phyloP scores from a whole-genome alignment of 2,113 vertebrate genomes.

The Sinocyclocheilus anshuiensis region DNA sequence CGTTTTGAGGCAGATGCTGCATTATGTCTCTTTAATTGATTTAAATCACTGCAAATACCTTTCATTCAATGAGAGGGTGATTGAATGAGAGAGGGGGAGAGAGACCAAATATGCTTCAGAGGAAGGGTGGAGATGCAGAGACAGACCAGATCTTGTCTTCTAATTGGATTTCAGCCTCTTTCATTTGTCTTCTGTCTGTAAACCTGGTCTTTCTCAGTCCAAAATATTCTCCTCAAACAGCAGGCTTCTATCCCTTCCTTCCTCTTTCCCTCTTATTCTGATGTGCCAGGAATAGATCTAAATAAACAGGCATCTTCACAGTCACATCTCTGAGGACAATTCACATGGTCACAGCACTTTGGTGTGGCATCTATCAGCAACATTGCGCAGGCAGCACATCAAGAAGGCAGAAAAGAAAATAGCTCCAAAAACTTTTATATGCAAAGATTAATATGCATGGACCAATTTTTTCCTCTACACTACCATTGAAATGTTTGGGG shows the following conservation, averaged over 20 bases:
- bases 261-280: conserved; percentile 29
- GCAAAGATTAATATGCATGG: not conserved
- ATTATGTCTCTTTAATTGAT: conserved; percentile 51
- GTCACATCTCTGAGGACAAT: conserved; percentile 22
- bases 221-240: conserved; percentile 24
- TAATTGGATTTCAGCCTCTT: conserved; percentile 67
- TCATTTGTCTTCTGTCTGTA: conserved; percentile 56
- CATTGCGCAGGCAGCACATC: not conserved
- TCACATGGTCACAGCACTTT: not conserved
- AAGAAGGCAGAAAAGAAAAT: not conserved
- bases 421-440: not conserved
- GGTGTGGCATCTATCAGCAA: not conserved
- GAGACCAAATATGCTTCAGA: conserved; percentile 38
- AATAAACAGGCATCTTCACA: conserved; percentile 23
- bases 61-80: conserved; percentile 17
- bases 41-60: conserved; percentile 46
- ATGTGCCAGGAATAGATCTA: conserved; percentile 8
- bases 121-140: conserved; percentile 42
- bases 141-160: conserved; percentile 53
- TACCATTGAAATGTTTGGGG: no score
- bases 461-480: no score
- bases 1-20: conserved; percentile 37
- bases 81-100: conserved; percentile 35
- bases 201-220: conserved; percentile 28
- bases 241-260: not conserved